These are phyloP conservation scores for Scaptomyza tumidula DNA, from an alignment of 2,888 invertebrate species.

Conservation along the genomic window DNA sequence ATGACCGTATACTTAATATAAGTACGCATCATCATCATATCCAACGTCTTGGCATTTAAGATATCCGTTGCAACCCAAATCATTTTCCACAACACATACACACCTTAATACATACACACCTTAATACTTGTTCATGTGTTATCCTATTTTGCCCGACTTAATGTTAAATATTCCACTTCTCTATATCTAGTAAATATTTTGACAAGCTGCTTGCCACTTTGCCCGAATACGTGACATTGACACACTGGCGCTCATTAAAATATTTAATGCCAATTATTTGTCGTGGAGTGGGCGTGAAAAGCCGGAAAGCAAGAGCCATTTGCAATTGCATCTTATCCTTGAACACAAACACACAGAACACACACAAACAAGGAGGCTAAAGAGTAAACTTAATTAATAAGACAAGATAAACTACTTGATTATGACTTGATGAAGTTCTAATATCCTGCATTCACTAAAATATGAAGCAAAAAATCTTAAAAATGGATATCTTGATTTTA, in stretches of 20 bases:
- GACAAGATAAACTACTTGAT: not conserved
- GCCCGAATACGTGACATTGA: conserved; percentile 59
- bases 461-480: not conserved
- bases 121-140: not conserved
- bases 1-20: conserved; percentile 5
- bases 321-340: conserved; percentile 45
- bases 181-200: conserved; percentile 65
- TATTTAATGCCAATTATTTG: conserved; percentile 67
- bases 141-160: conserved; percentile 18
- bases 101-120: not conserved
- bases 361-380: not conserved
- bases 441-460: not conserved
- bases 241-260: conserved; percentile 71
- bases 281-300: conserved; percentile 21
- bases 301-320: conserved; percentile 8
- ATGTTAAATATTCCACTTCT: conserved; percentile 64
- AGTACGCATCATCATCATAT: conserved; percentile 43
- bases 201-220: conserved; percentile 18
- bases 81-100: not conserved
- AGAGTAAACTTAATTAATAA: conserved; percentile 59
- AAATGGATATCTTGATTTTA: too few relatives aligned
- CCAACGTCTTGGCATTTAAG: conserved; percentile 68
- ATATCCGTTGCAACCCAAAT: conserved; percentile 55
- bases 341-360: not conserved
- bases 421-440: not conserved